These are phyloP conservation scores for Hypomecis atomaria DNA, from an alignment of 2,888 invertebrate genomes.

Conservation along the genomic window DNA sequence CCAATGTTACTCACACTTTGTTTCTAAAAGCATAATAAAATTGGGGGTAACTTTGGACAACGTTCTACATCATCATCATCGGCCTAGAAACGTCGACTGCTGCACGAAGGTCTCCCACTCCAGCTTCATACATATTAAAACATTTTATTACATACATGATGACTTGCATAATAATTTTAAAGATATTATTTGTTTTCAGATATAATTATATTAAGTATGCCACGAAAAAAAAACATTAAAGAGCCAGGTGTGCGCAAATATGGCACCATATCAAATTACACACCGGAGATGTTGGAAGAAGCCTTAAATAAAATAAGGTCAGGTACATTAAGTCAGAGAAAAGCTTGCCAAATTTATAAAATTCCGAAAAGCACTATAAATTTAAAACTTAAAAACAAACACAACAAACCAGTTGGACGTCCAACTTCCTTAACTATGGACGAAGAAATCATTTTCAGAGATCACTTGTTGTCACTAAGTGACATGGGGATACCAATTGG, in stretches of 20 bases:
- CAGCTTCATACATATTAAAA: slow-evolving; percentile 33
- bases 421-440: slow-evolving; percentile 17
- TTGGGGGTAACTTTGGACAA: neutral
- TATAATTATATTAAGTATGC: slow-evolving; percentile 21
- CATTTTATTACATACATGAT: too few relatives aligned
- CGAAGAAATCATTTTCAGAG: slow-evolving; percentile 22
- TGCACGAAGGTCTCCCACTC: too few relatives aligned
- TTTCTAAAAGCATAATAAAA: slow-evolving; percentile 8
- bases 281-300: slow-evolving; percentile 29
- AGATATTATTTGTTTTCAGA: neutral
- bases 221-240: slow-evolving; percentile 22
- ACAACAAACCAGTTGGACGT: slow-evolving; percentile 27
- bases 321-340: slow-evolving; percentile 28
- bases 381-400: slow-evolving; percentile 28
- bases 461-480: slow-evolving; percentile 32
- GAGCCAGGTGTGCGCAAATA: slow-evolving; percentile 34
- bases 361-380: slow-evolving; percentile 28
- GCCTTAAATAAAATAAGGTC: slow-evolving; percentile 32
- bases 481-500: slow-evolving; percentile 24
- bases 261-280: slow-evolving; percentile 34
- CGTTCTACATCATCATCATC: slow-evolving; percentile 18
- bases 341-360: slow-evolving; percentile 28
- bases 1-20: slow-evolving; percentile 22
- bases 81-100: slow-evolving; percentile 24
- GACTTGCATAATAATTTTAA: too few relatives aligned